Conservation (phyloP, 1,140 invertebrate species). For the Neoseiulus cucumeris region DNA sequence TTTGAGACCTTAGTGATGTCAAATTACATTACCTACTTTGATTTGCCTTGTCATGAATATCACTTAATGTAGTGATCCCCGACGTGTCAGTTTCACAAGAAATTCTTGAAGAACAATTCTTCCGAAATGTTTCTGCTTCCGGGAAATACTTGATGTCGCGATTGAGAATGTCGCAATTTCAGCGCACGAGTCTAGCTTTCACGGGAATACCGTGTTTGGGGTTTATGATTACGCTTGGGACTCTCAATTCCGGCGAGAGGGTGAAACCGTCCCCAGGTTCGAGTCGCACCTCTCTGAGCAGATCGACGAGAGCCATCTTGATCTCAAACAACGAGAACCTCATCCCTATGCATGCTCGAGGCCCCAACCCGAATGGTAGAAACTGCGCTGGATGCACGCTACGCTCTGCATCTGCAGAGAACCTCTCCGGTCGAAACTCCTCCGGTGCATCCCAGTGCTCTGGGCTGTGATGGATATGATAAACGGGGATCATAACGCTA, state of each 20-base stretch:
- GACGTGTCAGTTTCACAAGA: too few species aligned
- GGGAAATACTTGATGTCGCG: too few species aligned
- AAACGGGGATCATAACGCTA: constrained; percentile 23
- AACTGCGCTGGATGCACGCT: constrained; percentile 22
- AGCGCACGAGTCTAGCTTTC: constrained; percentile 12
- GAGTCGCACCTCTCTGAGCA: constrained; percentile 23
- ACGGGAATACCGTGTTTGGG: constrained; percentile 22
- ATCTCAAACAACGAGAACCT: constrained; percentile 27
- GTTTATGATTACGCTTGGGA: constrained; percentile 21
- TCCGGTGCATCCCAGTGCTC: constrained; percentile 27
- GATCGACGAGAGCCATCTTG: constrained; percentile 25
- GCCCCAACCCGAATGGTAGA: constrained; percentile 30
- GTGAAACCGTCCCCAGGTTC: constrained; percentile 16
- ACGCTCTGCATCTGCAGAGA: constrained; percentile 15
- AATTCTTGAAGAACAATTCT: too few species aligned
- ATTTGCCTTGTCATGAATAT: too few species aligned
- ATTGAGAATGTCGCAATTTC: too few species aligned
- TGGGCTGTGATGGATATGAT: constrained; percentile 25
- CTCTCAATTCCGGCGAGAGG: constrained; percentile 15
- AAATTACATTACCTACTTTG: too few species aligned
- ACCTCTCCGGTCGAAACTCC: constrained; percentile 32
- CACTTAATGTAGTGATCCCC: too few species aligned
- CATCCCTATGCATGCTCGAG: constrained; percentile 29
- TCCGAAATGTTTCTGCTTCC: too few species aligned
- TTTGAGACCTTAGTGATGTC: too few species aligned